Evolutionary conservation across 2,113 vertebrate species (phyloP).

Genomic region (Antechinus stuartii): DNA sequence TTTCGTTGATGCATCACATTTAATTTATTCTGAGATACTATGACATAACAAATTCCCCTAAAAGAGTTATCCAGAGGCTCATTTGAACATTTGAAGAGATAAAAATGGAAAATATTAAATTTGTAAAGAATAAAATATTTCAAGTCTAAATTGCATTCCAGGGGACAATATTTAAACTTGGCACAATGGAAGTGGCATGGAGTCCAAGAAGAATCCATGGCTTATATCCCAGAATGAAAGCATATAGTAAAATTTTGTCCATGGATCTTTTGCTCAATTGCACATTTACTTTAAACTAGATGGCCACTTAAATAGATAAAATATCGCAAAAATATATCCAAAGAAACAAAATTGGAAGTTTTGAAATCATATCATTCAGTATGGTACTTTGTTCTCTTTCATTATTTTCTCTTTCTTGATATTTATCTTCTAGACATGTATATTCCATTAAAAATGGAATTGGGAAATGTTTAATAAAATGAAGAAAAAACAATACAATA

Average conservation of each 20-base stretch:
- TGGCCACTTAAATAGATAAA: not conserved
- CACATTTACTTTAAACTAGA: not conserved
- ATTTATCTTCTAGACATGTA: not conserved
- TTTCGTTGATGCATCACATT: not conserved
- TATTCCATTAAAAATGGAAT: not conserved
- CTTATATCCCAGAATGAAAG: not conserved
- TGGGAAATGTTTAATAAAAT: not conserved
- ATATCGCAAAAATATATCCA: not conserved
- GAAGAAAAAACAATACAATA: not conserved
- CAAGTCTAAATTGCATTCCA: not conserved
- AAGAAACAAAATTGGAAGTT: not conserved
- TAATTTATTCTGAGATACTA: not conserved
- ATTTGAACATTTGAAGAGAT: not conserved
- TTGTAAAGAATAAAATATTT: not conserved
- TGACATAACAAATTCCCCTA: not conserved
- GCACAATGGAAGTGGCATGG: not conserved
- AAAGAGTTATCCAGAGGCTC: not conserved
- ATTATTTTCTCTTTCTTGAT: not conserved
- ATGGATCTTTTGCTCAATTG: not conserved
- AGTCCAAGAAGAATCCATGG: not conserved
- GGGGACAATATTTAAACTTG: not conserved
- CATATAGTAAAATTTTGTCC: not conserved
- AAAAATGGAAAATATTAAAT: not conserved
- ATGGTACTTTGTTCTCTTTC: not conserved
- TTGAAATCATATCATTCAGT: not conserved